Base-by-base conservation (phyloP, 2,888 invertebrate genomes). In the Leucoma salicis region DNA sequence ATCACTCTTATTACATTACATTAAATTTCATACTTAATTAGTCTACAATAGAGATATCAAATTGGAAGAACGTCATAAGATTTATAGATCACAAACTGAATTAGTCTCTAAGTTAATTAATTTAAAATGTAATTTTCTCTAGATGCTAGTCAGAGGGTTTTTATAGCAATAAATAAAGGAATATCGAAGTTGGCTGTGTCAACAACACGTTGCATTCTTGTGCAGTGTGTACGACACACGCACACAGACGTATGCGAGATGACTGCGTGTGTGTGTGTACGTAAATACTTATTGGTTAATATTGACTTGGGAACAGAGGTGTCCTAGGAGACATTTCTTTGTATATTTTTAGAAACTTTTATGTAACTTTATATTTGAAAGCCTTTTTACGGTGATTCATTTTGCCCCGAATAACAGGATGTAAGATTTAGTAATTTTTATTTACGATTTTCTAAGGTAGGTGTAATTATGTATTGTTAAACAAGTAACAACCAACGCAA, bases 151-250 rank as follows among this genome's bases (percentile, higher is more conserved):
- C 49, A 67, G 79, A 78, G 76, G 80, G 85, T 82, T 87, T 87
- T 87, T 85, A 85, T 86, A 84, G 85, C 74, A 82, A 87, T 89
- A 89, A 88, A 89, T 89, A 89, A 89, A 89, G 85, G 85, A 88
- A 86, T 87, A 89, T 87, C 86, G 87, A 86, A 85, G 87, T 82
- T 86, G 84, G 81, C 78, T 85, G 88, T 89, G 88, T 88, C 89
- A 89, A 88, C 89, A 88, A 83, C 85, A 83, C 82, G 78, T 80
- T 87, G 89, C 88, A 88, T 88, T 88, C 88, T 88, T 88, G 85
- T 81, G 83, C 82, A 80, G 75, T 71, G 80, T 80, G 78, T 78
- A 72, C 75, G 75, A 73, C 75, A 70, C 71, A 67, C 76, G 68
- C 78, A 70, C 74, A 73, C 66, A 54, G 14, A 46, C 35, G 41